Evolutionary conservation across 2,113 vertebrate species (phyloP), one percentile per base, ranked within the genome.

Genomic region (Trematomus loennbergii): DNA sequence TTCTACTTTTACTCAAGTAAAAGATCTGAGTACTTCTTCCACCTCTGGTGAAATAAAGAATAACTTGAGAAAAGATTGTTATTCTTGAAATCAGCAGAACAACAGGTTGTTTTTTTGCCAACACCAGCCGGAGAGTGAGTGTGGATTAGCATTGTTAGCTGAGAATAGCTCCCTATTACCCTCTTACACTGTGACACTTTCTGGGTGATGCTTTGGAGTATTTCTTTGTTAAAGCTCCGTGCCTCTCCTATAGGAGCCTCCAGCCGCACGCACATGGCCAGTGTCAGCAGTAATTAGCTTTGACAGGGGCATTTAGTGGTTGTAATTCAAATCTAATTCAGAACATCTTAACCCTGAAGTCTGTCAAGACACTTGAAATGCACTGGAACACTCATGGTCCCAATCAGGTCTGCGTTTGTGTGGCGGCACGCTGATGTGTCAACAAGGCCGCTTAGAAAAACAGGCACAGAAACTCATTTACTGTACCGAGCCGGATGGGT

Each of bases 271-370:
- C 94, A 94, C 85, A 97, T 99, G 98, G 96, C 92, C 94, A 98
- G 95, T 97, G 96, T 99, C 98, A 98, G 95, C 93, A 80, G 83
- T 99, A 99, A 99, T 96, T 87, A 96, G 94, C 94, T 96, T 94
- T 99, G 98, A 99, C 98, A 99, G 97, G 96, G 96, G 97, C 97
- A 97, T 99, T 99, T 99, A 99, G 98, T 92, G 97, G 97, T 97
- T 98, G 98, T 99, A 99, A 99, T 98, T 99, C 98, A 98, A 99
- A 99, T 99, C 98, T 99, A 98, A 99, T 99, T 98, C 98, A 97
- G 97, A 99, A 98, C 98, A 99, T 99, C 98, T 99, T 98, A 98
- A 97, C 94, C 93, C 97, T 95, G 95, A 93, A 96, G 97, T 96
- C 97, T 99, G 98, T 99, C 98, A 98, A 96, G 95, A 95, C 72